Evolutionary conservation across 2,113 vertebrate genomes (phyloP), one percentile per base, ranked within the genome.

Genomic region (Platanista minor): DNA sequence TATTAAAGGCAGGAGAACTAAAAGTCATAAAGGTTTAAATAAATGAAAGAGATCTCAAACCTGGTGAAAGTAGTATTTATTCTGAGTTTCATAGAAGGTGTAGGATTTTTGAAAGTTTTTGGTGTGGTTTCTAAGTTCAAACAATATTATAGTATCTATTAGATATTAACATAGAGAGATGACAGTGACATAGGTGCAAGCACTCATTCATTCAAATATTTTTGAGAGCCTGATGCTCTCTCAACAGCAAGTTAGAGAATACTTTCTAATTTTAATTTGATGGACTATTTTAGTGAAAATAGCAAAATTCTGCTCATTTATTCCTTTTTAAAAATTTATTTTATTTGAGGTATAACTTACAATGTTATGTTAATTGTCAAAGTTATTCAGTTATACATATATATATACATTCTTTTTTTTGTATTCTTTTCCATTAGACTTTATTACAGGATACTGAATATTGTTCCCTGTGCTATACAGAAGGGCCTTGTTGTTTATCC

Each of bases 81-180:
- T 89, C 46, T 94, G 46, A 91, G 13, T 94, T 88, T 67, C 61
- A 86, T 43, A 95, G 83, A 91, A 52, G 36, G 20, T 75, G 1
- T 49, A 92, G 31, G 82, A 75, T 43, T 97, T 74, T 83, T 18
- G 31, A 57, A 95, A 95, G 61, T 67, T 95, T 72, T 17, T 88
- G 43, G 92, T 27, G 66, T 57, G 33, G 49, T 80, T 80, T 80
- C 49, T 80, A 57, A 57, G 13, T 80, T 80, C 49, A 36, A 57
- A 25, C 33, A 57, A 23, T 78, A 78, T 49, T 87, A 57, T 18
- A 64, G 2, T 78, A 74, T 75, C 41, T 92, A 18, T 69, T 66
- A 17, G 13, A 64, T 72, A 66, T 62, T 96, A 95, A 86, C 17
- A 67, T 9, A 83, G 49, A 93, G 49, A 95, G 91, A 64, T 57